Conservation (phyloP, 2,888 invertebrate species). For the Idaea aversata region DNA sequence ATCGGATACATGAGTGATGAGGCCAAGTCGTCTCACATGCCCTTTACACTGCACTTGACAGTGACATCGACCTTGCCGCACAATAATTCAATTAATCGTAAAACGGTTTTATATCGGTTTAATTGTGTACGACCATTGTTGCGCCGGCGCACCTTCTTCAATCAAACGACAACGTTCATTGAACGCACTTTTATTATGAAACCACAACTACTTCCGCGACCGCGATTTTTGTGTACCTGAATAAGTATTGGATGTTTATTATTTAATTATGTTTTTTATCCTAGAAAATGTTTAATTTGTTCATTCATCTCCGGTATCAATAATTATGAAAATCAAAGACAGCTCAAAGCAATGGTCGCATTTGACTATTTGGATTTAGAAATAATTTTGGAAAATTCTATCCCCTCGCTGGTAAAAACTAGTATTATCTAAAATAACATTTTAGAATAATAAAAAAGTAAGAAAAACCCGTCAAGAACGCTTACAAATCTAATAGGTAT, state of each 20-base stretch:
- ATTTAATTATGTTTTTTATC: neutral
- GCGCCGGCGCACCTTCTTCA: constrained; percentile 54
- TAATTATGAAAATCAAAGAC: too few relatives aligned
- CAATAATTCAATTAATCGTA: constrained; percentile 60
- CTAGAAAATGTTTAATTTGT: too few relatives aligned
- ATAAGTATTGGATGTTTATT: neutral
- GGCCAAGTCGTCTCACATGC: neutral
- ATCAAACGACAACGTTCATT: constrained; percentile 22
- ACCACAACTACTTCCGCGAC: constrained; percentile 60
- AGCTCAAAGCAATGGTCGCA: too few relatives aligned
- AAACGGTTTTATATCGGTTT: constrained; percentile 65
- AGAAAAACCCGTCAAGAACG: too few relatives aligned
- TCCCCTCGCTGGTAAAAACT: too few relatives aligned
- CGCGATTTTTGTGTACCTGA: constrained; percentile 24
- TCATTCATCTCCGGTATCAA: too few relatives aligned
- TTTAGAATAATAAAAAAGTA: too few relatives aligned
- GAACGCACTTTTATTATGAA: constrained; percentile 35
- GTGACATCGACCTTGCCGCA: constrained; percentile 57
- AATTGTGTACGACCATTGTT: constrained; percentile 57
- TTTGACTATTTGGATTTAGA: too few relatives aligned
- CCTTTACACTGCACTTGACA: constrained; percentile 57
- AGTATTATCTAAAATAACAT: too few relatives aligned
- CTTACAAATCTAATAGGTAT: too few relatives aligned
- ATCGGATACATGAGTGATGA: too few relatives aligned
- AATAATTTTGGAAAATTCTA: too few relatives aligned